These are phyloP conservation scores for Epinephelus lanceolatus DNA, from an alignment of 2,113 vertebrate species.

Conservation along the genomic window DNA sequence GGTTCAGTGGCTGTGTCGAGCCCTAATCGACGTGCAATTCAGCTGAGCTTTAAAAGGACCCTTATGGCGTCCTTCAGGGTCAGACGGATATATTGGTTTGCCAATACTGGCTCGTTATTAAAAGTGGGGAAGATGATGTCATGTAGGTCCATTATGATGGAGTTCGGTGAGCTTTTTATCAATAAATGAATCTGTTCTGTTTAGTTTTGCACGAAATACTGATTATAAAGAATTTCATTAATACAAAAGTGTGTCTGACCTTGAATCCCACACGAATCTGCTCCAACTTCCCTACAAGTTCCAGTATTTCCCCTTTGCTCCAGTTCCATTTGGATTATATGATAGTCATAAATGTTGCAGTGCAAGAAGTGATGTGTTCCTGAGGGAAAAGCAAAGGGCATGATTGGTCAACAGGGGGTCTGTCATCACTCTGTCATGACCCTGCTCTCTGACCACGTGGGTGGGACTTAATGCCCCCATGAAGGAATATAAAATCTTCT, in stretches of 20 bases:
- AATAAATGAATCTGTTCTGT: not conserved
- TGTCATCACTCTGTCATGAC: slow-evolving; percentile 1
- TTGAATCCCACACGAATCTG: not conserved
- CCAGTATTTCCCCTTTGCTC: slow-evolving; percentile 13
- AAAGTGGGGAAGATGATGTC: not conserved
- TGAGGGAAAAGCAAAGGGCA: not conserved
- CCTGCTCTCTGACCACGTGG: slow-evolving; percentile 4
- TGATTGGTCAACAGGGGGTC: slow-evolving; percentile 9
- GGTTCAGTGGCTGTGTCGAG: slow-evolving; percentile 32
- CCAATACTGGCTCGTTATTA: not conserved
- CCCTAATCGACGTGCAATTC: slow-evolving; percentile 35
- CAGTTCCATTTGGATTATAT: not conserved
- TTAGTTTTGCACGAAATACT: not conserved
- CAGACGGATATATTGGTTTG: not conserved
- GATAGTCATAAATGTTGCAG: slow-evolving; percentile 3
- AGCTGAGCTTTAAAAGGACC: slow-evolving; percentile 30
- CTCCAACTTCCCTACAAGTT: not conserved
- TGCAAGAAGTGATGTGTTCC: not conserved
- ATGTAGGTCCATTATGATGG: not conserved
- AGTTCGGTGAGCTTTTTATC: not conserved
- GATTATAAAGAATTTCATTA: not conserved
- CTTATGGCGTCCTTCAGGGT: slow-evolving; percentile 6
- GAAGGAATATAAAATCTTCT: not conserved
- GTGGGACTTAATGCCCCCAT: not conserved
- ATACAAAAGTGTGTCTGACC: not conserved